Evolutionary conservation across 2,888 invertebrate genomes (phyloP).

Genomic region (Eupsilia transversa): DNA sequence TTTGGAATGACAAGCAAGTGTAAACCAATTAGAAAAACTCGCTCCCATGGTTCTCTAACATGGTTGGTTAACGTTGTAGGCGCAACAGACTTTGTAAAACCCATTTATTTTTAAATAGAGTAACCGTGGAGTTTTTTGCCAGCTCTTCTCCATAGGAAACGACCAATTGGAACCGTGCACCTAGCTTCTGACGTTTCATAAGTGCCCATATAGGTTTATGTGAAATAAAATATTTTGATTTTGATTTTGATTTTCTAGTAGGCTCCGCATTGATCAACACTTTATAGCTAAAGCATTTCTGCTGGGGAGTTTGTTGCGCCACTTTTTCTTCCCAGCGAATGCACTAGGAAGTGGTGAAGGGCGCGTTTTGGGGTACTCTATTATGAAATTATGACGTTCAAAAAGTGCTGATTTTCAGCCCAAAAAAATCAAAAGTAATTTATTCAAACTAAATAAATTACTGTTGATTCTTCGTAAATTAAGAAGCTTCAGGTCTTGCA

Average conservation of each 20-base stretch:
- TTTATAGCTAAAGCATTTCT: background rate
- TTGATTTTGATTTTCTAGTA: too few species aligned
- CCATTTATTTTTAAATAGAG: too few species aligned
- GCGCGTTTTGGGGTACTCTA: background rate
- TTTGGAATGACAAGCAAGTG: background rate
- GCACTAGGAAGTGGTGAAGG: background rate
- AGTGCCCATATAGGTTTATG: too few species aligned
- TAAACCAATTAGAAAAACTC: background rate
- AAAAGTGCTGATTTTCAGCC: background rate
- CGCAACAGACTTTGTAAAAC: too few species aligned
- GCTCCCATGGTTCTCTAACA: background rate
- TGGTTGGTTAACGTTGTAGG: too few species aligned
- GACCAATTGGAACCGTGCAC: too few species aligned
- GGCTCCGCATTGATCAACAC: background rate
- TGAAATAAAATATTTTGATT: too few species aligned
- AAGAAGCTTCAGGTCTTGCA: background rate
- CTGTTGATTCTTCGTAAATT: constrained; percentile 1
- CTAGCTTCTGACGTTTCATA: too few species aligned
- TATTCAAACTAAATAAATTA: too few species aligned
- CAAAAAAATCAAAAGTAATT: too few species aligned
- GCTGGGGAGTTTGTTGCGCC: background rate
- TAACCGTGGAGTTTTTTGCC: too few species aligned
- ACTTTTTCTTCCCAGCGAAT: background rate
- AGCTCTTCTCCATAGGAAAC: too few species aligned
- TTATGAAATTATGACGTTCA: background rate